phyloP scores from a whole-genome alignment of 1,140 invertebrate genomes.

The Cotesia typhae region DNA sequence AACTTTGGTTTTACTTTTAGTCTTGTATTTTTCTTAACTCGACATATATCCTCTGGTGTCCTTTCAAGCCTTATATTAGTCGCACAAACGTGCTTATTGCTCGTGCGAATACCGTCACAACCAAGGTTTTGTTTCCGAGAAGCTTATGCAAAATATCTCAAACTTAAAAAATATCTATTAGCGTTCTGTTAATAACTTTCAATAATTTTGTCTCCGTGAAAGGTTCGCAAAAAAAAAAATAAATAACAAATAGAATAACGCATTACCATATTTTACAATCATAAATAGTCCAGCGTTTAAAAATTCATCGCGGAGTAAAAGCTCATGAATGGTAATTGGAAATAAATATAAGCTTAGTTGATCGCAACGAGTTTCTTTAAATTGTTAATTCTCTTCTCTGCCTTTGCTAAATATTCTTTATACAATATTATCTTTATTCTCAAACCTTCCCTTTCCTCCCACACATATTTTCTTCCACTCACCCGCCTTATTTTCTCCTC shows the following conservation, averaged over 20 bases:
- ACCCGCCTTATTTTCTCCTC: conserved; percentile 6
- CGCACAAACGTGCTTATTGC: conserved; percentile 55
- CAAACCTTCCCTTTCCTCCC: conserved; percentile 32
- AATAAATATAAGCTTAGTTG: conserved; percentile 58
- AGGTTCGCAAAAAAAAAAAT: too few relatives aligned
- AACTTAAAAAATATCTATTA: conserved; percentile 28
- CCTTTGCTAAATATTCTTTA: background rate
- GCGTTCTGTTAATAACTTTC: conserved; percentile 14
- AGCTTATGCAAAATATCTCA: conserved; percentile 15
- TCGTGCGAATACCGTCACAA: conserved; percentile 57
- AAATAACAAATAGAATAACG: too few relatives aligned
- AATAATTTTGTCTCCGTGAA: too few relatives aligned
- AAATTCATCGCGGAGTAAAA: conserved; percentile 29
- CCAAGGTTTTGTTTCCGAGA: conserved; percentile 46
- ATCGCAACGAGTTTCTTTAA: conserved; percentile 49
- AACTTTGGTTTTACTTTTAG: background rate
- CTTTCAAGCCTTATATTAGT: conserved; percentile 36
- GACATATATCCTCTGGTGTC: conserved; percentile 40
- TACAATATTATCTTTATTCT: conserved; percentile 3
- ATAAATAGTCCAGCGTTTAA: conserved; percentile 15
- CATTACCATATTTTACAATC: too few relatives aligned
- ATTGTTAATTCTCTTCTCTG: conserved; percentile 50
- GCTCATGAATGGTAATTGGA: conserved; percentile 54
- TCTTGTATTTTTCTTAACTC: background rate
- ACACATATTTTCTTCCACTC: conserved; percentile 39